Evolutionary conservation across 2,797 vertebrate species (phyloP), one percentile per base, ranked within the genome.

Genomic region (Ctenopoma multispine): DNA sequence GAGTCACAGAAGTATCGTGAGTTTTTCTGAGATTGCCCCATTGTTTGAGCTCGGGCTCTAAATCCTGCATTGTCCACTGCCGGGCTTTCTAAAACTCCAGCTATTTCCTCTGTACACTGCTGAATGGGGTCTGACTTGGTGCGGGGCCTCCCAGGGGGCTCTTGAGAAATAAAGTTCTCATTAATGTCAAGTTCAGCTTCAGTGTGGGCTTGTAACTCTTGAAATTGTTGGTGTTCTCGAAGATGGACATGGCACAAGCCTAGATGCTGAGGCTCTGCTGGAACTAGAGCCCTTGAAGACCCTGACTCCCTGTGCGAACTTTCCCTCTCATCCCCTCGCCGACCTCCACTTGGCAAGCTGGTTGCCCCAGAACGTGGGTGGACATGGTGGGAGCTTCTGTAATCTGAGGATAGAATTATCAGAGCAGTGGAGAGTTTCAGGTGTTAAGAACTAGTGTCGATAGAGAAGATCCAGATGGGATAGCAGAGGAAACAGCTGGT

Each of bases 161-260:
- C 96, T 43, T 95, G 95, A 84, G 96, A 95, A 85, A 99, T 96
- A 85, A 98, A 93, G 92, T 99, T 99, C 93, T 99, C 95, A 21
- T 99, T 98, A 91, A 98, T 95, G 87, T 99, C 97, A 0, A 94
- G 95, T 81, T 95, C 93, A 72, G 93, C 94, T 81, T 96, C 95
- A 15, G 87, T 87, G 24, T 95, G 95, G 82, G 93, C 94, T 90
- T 96, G 96, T 87, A 96, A 92, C 75, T 97, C 93, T 77, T 92
- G 95, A 72, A 96, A 94, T 88, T 97, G 97, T 87, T 96, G 96
- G 90, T 97, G 96, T 86, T 98, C 97, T 87, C 91, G 96, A 90
- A 98, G 95, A 89, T 99, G 97, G 89, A 99, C 94, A 92, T 98
- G 97, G 93, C 97, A 99, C 90, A 99, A 94, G 88, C 96, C 95